Base-by-base conservation (phyloP, 2,113 vertebrate genomes). In the Ivindomyrus marchei region DNA sequence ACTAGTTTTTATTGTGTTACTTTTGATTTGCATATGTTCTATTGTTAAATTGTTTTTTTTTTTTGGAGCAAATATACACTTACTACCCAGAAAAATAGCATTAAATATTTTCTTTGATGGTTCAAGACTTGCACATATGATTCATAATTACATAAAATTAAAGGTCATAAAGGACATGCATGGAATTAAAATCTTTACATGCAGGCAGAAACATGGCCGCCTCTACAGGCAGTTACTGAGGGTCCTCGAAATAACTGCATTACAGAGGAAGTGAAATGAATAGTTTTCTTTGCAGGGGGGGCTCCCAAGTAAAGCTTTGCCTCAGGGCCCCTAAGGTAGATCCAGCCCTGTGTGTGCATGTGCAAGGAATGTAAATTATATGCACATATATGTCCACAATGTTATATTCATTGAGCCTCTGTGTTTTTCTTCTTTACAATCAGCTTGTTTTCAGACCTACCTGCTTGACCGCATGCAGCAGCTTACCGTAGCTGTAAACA, bases 401-500 rank as follows among this genome's bases (percentile, higher is more conserved):
- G 53, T 24, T 24, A 58, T 58, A 21, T 2, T 8, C 19, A 58
- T 7, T 58, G 1, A 58, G 19, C 53, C 21, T 58, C 56, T 62
- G 21, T n/a, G 19, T 17, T n/a, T n/a, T 17, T 62, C 15, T 74
- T 74, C 24, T 74, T 27, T 31, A 36, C 27, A 74, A 1, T 36
- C 9, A 15, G 10, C 27, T 31, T 9, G 11, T 80, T 45, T 49
- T 62, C 85, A 89, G 85, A 77, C 95, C 95, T 90, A 97, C 97
- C 96, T 96, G 96, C 93, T 94, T 97, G 83, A 97, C 92, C 84
- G 94, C 93, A 0, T 93, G 93, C 91, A 97, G 91, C 91, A 97
- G 94, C 93, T 95, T 97, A 88, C 96, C 96, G 0, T 97, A 96
- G 21, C 94, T 96, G 94, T 94, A 96, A 45, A 97, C 92, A 66